Evolutionary conservation across 2,888 invertebrate species (phyloP).

Genomic region (Sceliomorpha sp.): DNA sequence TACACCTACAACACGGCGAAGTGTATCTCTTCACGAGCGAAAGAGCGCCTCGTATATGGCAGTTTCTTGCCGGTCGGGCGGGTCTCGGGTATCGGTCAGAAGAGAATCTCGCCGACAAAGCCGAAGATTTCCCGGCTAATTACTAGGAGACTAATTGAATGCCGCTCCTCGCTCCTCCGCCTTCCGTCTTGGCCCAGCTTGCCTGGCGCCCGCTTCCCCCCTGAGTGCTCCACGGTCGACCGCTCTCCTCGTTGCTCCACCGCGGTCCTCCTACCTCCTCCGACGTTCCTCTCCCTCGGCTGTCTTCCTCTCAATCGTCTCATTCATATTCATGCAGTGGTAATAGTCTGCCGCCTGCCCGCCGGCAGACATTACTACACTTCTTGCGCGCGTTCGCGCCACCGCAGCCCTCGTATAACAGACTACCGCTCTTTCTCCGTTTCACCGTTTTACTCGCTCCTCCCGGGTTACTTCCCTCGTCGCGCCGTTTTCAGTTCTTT

Average conservation of each 20-base stretch:
- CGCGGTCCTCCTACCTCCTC: slow-evolving; percentile 8
- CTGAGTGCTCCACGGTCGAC: slow-evolving; percentile 9
- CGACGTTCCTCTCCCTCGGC: slow-evolving; percentile 46
- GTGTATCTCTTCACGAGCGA: slow-evolving; percentile 17
- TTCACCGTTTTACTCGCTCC: slow-evolving; percentile 47
- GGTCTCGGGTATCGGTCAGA: slow-evolving; percentile 66
- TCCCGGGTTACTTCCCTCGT: slow-evolving; percentile 14
- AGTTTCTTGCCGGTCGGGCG: slow-evolving; percentile 60
- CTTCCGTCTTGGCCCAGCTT: slow-evolving; percentile 21
- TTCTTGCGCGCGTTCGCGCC: slow-evolving; percentile 72
- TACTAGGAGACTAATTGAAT: slow-evolving; percentile 80
- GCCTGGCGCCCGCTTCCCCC: slow-evolving; percentile 23
- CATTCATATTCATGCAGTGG: slow-evolving; percentile 80
- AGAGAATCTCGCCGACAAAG: slow-evolving; percentile 74
- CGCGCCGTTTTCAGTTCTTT: slow-evolving; percentile 15
- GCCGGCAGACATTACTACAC: slow-evolving; percentile 68
- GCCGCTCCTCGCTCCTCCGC: slow-evolving; percentile 67
- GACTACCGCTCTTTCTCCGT: slow-evolving; percentile 52
- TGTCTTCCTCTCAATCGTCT: slow-evolving; percentile 63
- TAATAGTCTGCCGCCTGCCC: slow-evolving; percentile 60
- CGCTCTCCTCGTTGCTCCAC: slow-evolving; percentile 15
- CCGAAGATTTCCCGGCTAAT: slow-evolving; percentile 80
- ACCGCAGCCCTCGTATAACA: slow-evolving; percentile 51
- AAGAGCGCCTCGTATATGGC: slow-evolving; percentile 28
- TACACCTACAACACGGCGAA: slow-evolving; percentile 25